Evolutionary conservation across 2,888 invertebrate genomes (phyloP), one percentile per base, ranked within the genome.

Genomic region (Epirrhoe tristata): DNA sequence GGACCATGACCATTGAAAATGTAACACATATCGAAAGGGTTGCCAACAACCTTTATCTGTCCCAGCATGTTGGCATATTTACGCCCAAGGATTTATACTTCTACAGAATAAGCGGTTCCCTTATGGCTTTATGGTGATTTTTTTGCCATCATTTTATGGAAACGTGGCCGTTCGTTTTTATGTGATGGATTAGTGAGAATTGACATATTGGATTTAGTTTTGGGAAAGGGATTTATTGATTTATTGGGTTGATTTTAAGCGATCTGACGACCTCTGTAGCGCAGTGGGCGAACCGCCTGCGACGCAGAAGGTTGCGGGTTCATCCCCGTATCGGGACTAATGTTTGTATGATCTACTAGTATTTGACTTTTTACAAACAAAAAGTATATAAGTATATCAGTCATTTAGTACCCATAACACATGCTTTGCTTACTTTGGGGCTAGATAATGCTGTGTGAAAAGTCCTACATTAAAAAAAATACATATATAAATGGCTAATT

Each of bases 111-210:
- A 52, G 43, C 43, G 46, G 55, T 51, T 32, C 58, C 80, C 81
- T 79, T 82, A 80, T 79, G 78, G 77, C 71, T 72, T 79, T 83
- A 81, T 80, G 78, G 77, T 73, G 81, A 81, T 81, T 84, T 80
- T n/a, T 81, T 82, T 77, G 78, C 73, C 73, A 67, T 63, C 62
- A 69, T 70, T 75, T 67, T 69, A 74, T 69, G 70, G 72, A 70
- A 74, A 69, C 69, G 64, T 63, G 67, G 77, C 81, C 84, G 82
- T 88, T 80, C 81, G 79, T 82, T 89, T 89, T 90, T 87, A 89
- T 88, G 83, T 76, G 71, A 67, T 69, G 83, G 84, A 85, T 84
- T 79, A 79, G 77, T 59, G 39, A 54, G 56, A 68, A 74, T 58
- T 64, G 50, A 64, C 58, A 67, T 52, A 67, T 69, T 58, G 67